Percentiles rank a stretch among this genome's conserved stretches.
Evolutionary conservation across 2,113 vertebrate genomes (phyloP).

Genomic region (Sinocyclocheilus maitianheensis): DNA sequence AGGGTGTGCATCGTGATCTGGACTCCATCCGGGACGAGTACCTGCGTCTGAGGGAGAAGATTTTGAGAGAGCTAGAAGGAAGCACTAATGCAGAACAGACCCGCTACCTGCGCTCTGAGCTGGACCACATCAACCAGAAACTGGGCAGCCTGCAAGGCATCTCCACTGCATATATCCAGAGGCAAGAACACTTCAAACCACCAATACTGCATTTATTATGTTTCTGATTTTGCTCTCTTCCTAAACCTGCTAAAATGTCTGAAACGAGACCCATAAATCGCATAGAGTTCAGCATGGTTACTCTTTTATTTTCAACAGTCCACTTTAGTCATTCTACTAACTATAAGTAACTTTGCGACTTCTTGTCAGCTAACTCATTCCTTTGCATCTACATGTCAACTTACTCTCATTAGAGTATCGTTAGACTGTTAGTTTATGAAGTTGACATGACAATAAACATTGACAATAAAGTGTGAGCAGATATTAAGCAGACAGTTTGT

Average conservation of each 20-base stretch:
- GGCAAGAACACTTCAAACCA: constrained; percentile 72
- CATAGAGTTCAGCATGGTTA: neutral
- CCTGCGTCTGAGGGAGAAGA: constrained; percentile 68
- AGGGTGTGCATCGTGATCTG: constrained; percentile 71
- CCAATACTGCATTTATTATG: neutral
- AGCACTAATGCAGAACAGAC: constrained; percentile 69
- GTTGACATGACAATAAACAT: too few relatives aligned
- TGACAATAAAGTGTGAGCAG: too few relatives aligned
- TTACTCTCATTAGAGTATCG: too few relatives aligned
- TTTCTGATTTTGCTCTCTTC: neutral
- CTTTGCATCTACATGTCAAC: too few relatives aligned
- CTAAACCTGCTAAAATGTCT: neutral
- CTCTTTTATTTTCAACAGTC: too few relatives aligned
- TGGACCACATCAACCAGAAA: constrained; percentile 86
- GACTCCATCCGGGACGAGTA: constrained; percentile 72
- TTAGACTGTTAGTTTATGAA: neutral
- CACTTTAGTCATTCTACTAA: neutral
- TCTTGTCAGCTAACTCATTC: too few relatives aligned
- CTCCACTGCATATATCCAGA: constrained; percentile 84
- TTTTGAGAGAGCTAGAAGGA: constrained; percentile 69
- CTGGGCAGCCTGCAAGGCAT: constrained; percentile 86
- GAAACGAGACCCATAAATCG: too few relatives aligned
- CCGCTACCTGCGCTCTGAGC: constrained; percentile 78
- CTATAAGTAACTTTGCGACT: neutral
- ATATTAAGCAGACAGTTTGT: too few relatives aligned